Evolutionary conservation across 2,113 vertebrate species (phyloP).

Genomic region (Grantiella picta): DNA sequence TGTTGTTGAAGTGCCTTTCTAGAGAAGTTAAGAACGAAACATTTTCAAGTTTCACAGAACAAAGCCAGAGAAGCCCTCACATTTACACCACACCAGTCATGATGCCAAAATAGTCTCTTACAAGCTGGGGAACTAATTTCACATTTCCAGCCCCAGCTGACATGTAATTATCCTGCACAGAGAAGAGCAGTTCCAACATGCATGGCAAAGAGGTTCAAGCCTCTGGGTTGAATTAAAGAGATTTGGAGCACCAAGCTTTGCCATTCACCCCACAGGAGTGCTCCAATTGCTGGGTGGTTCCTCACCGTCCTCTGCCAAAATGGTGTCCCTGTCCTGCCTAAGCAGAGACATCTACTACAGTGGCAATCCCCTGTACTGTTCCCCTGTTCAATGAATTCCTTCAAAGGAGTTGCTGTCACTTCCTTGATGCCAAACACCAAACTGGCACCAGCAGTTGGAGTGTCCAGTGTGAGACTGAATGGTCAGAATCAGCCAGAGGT

Average conservation of each 20-base stretch:
- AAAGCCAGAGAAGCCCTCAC: neutral
- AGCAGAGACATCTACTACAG: neutral
- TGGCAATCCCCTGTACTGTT: neutral
- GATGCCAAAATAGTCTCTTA: neutral
- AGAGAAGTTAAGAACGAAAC: neutral
- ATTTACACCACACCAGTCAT: neutral
- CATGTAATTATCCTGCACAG: neutral
- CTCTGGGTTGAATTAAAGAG: neutral
- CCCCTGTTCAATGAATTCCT: neutral
- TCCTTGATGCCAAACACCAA: neutral
- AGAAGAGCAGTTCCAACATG: neutral
- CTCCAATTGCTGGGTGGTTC: neutral
- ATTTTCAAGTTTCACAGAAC: neutral
- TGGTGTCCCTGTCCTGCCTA: neutral
- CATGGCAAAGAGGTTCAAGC: neutral
- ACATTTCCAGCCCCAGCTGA: neutral
- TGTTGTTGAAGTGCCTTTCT: neutral
- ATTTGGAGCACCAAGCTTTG: neutral
- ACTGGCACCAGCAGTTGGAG: neutral
- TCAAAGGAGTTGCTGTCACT: neutral
- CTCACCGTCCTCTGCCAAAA: neutral
- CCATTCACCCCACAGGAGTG: neutral
- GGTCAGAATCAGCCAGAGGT: neutral
- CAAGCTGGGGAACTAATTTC: neutral
- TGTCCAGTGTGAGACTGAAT: neutral